Evolutionary conservation across 2,888 invertebrate species (phyloP), one percentile per base, ranked within the genome.

Genomic region (Andrena camellia): DNA sequence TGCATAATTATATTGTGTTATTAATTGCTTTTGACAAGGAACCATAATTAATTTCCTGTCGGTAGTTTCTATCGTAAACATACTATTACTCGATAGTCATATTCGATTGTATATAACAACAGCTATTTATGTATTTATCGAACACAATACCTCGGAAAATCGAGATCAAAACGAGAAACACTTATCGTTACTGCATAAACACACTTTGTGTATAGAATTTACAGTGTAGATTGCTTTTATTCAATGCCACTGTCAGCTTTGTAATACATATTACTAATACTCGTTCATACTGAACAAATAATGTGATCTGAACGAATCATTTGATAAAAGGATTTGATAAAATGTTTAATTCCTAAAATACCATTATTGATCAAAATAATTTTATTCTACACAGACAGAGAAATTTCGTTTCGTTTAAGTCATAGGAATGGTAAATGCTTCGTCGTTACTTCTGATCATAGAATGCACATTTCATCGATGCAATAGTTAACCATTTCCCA

Each of bases 141-240:
- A 50, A 42, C 29, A 31, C 23, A 31, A 8, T 72, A 57, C 76
- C 31, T 72, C 50, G 48, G 35, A 69, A 72, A 59, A 70, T 71
- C 81, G 64, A 67, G 73, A 81, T 78, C 63, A 77, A 81, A 83
- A 63, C 62, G 70, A 26, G 66, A 54, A 67, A 64, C 78, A 83
- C 83, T 83, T 84, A 78, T 79, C 64, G 79, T 59, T 72, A 50
- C 54, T 69, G 67, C 54, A 68, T 79, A 78, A 76, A 78, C 71
- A 64, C 48, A 63, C 62, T 57, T 59, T 70, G 67, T 78, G 64
- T 66, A 33, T 70, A 60, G 42, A 81, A 59, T 63, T 71, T 50
- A 63, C 79, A 60, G 42, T 60, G 60, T 57, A 71, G 64, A 74
- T 82, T 54, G 68, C 57, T 62, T 67, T 69, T 26, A 33, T 50